Base-by-base conservation (phyloP, 2,113 vertebrate species). In the Heptranchias perlo region DNA sequence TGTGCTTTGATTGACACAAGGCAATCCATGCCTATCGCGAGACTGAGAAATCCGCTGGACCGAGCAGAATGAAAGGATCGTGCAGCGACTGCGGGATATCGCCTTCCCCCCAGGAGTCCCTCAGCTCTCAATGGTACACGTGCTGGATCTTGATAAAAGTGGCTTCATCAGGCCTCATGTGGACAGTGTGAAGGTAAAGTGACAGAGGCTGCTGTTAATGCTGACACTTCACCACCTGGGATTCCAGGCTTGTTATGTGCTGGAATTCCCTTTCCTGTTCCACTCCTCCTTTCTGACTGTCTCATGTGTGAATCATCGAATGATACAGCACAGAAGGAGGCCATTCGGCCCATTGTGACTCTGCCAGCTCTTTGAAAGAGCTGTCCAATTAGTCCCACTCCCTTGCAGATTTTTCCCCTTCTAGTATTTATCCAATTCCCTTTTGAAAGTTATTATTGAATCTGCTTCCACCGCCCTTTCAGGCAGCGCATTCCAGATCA, bases 121-220 rank as follows among this genome's bases (percentile, higher is more conserved):
- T 0, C 97, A 98, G 78, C 97, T 99, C 0, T 97, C 98, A 6
- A 97, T 97, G 0, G 98, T 99, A 52, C 99, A 99, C 0, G 96
- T 99, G 69, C 96, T 99, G 31, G 99, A 99, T 96, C 97, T 99
- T 96, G 98, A 99, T 96, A 98, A 98, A 96, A 96, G 62, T 0
- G 99, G 98, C n/a, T 99, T 98, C 96, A 98, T 99, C 97, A 98
- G 98, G 93, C 98, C 99, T 31, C 99, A 99, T 39, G 96, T 99
- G 10, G 99, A 99, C 97, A 99, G 98, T 18, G 96, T 99, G 94
- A 99, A 99, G 98, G 98, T 98, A 97, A n/a, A 84, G 96, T 67
- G 10, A 58, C 39, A 64, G 67, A 96, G 61, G 54, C 35, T 52
- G 1, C 44, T 23, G 7, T 8, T 2, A 2, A 47, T 35, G 4